Evolutionary conservation across 2,113 vertebrate species (phyloP), one percentile per base, ranked within the genome.

Genomic region (Saguinus imperator): DNA sequence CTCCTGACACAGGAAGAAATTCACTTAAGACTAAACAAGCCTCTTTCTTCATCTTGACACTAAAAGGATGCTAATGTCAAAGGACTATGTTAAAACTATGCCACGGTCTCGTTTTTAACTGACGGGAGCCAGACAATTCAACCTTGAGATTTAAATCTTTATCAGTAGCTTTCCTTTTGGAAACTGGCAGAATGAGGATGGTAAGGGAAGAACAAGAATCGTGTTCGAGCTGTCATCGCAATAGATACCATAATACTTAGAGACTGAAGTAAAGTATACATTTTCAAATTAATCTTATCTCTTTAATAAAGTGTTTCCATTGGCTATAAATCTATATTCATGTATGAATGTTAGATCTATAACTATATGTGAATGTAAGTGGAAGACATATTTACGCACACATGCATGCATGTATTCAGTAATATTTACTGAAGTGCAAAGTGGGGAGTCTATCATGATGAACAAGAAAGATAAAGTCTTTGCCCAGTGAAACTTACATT

Each of bases 61-160:
- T 97, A 93, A 97, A 97, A 97, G 96, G 95, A 97, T 95, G 91
- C 89, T 97, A 87, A 97, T 97, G 93, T 96, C 95, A 64, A 89
- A 96, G 76, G n/a, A 96, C 87, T 87, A 61, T 57, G 64, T 95
- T 96, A 87, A 92, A 92, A 48, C 89, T 81, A 82, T 95, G 86
- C 89, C 96, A 85, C 61, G 64, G 87, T 87, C 96, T 97, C 52
- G n/a, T 94, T 97, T 97, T 94, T 97, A 98, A 97, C 25, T 8
- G 96, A 87, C 79, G 73, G 95, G 18, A 95, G 55, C 79, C 90
- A 98, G 94, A 16, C 80, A 94, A 95, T 96, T 98, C 58, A 32
- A 94, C 58, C 64, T 83, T 85, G 93, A 97, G 95, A 96, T 92
- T 96, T 95, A 96, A 96, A 89, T 95, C 87, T 58, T 93, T 87